Evolutionary conservation across 1,140 invertebrate genomes (phyloP).

Genomic region (Brachionus plicatilis): DNA sequence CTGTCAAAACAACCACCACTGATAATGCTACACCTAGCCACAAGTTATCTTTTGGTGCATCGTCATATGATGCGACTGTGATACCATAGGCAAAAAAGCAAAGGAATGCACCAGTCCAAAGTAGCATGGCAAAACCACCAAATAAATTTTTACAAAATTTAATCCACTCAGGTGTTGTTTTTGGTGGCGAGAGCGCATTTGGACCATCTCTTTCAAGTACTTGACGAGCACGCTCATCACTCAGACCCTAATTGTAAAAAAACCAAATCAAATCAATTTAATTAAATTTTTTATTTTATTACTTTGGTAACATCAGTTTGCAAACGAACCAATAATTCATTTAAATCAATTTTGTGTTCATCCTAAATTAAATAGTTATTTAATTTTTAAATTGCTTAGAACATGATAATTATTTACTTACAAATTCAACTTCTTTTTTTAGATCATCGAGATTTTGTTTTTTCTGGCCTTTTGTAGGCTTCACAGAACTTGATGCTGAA

Average conservation of each 20-base stretch:
- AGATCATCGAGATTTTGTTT: conserved; percentile 17
- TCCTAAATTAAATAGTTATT: not conserved
- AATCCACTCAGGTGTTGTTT: conserved; percentile 92
- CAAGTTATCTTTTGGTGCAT: conserved; percentile 78
- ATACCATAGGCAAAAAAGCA: conserved; percentile 95
- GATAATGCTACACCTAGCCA: conserved; percentile 55
- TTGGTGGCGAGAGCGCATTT: conserved; percentile 66
- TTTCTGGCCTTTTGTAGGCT: not conserved
- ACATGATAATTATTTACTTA: not conserved
- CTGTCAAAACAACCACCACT: conserved; percentile 55
- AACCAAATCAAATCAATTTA: not conserved
- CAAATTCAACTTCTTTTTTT: conserved; percentile 39
- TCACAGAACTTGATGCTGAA: not conserved
- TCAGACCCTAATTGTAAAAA: not conserved
- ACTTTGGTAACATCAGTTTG: not conserved
- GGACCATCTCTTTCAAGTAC: conserved; percentile 41
- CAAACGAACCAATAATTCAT: not conserved
- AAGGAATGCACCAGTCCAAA: conserved; percentile 93
- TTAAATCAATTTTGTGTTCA: conserved; percentile 33
- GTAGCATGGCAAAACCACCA: conserved; percentile 86
- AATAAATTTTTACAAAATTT: conserved; percentile 97
- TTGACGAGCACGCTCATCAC: not conserved
- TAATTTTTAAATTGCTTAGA: not conserved
- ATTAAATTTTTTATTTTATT: not conserved
- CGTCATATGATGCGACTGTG: conserved; percentile 76